Evolutionary conservation across 2,797 vertebrate genomes (phyloP).

Genomic region (Thalassophryne amazonica): DNA sequence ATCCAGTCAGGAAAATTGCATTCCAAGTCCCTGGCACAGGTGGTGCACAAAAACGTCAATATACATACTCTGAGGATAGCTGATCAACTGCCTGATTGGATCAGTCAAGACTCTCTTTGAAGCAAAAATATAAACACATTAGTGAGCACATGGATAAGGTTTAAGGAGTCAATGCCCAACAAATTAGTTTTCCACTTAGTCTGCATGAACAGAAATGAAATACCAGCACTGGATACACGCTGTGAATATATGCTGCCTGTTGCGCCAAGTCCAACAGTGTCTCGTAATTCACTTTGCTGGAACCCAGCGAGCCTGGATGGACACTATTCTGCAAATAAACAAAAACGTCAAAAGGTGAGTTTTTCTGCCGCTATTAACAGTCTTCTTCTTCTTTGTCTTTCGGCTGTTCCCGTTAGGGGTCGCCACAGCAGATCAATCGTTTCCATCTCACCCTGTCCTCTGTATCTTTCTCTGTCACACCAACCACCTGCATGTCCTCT

Average conservation of each 20-base stretch:
- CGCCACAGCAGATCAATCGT: too few species aligned
- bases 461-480: too few species aligned
- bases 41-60: background rate
- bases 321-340: constrained; percentile 33
- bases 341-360: too few species aligned
- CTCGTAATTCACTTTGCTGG: constrained; percentile 1
- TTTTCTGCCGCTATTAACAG: too few species aligned
- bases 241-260: constrained; percentile 36
- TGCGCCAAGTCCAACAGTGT: constrained; percentile 62
- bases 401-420: too few species aligned
- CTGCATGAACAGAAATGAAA: background rate
- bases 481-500: too few species aligned
- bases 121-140: background rate
- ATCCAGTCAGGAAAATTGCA: background rate
- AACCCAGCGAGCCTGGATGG: constrained; percentile 51
- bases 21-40: too few species aligned
- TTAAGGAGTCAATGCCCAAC: too few species aligned
- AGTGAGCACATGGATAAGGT: too few species aligned
- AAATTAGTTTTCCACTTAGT: too few species aligned
- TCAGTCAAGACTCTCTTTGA: constrained; percentile 29
- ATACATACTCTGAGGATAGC: constrained; percentile 25
- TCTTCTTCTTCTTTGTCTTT: too few species aligned
- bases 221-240: constrained; percentile 45
- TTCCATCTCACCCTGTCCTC: too few species aligned
- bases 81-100: constrained; percentile 16